Conservation (phyloP, 2,888 invertebrate genomes). For the Lordiphosa andalusiaca region DNA sequence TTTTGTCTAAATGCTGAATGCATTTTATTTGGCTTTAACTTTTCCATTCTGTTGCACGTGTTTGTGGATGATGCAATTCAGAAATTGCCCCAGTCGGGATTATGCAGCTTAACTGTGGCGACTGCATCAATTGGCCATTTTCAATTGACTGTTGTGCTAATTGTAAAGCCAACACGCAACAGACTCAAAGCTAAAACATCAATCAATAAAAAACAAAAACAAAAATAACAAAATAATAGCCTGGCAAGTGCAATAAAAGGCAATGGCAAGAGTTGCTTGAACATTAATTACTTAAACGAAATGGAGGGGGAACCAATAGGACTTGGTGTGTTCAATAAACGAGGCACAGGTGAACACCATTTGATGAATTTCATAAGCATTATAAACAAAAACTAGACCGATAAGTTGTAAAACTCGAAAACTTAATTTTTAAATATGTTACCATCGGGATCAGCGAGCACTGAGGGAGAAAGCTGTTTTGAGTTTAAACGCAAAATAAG, state of each 20-base stretch:
- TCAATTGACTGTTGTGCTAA: conserved; percentile 46
- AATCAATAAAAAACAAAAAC: conserved; percentile 8
- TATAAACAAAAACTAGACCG: no score
- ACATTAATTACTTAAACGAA: not conserved
- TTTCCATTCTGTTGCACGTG: conserved; percentile 44
- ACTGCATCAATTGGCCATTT: conserved; percentile 23
- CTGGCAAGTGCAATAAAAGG: conserved; percentile 2
- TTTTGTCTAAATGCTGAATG: conserved; percentile 32
- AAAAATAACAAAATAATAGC: conserved; percentile 1
- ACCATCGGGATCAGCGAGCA: no score
- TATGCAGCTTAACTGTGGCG: conserved; percentile 3
- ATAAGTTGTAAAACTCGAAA: no score
- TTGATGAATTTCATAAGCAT: no score
- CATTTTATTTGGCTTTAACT: conserved; percentile 31
- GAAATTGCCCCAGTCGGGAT: conserved; percentile 22
- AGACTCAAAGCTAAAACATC: conserved; percentile 8
- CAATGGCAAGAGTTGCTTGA: conserved; percentile 3
- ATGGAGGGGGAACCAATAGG: no score
- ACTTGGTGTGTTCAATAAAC: no score
- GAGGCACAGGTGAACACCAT: no score
- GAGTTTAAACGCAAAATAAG: no score
- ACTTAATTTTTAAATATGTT: no score
- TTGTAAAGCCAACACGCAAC: conserved; percentile 55
- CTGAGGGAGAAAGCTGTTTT: no score
- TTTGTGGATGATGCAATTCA: conserved; percentile 34